A percentile compares a stretch with the other conserved stretches of the same genome.
Conservation (phyloP, 1,140 invertebrate species). For the Drosophila sucinea region DNA sequence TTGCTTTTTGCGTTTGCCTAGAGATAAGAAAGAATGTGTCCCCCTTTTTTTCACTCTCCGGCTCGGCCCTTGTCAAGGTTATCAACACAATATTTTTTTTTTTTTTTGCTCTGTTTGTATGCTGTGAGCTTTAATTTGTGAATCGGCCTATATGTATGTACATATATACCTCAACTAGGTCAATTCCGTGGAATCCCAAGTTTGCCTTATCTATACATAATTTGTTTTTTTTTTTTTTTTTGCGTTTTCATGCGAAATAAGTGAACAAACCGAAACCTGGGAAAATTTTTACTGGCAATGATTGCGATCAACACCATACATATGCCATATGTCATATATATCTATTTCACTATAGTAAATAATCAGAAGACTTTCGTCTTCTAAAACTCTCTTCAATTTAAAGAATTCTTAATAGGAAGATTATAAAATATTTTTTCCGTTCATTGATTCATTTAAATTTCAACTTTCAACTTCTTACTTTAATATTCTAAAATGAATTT, state of each 20-base stretch:
- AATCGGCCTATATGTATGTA: not conserved
- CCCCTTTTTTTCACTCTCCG: not conserved
- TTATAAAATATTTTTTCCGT: too few species aligned
- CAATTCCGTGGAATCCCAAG: conserved; percentile 1
- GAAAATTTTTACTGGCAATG: too few species aligned
- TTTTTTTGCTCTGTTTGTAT: conserved; percentile 4
- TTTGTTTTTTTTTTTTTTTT: not conserved
- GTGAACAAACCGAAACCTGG: too few species aligned
- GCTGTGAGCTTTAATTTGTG: not conserved
- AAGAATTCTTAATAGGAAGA: too few species aligned
- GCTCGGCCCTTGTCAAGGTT: conserved; percentile 27
- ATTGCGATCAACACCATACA: too few species aligned
- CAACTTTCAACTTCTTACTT: too few species aligned
- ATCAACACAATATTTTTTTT: conserved; percentile 21
- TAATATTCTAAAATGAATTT: too few species aligned
- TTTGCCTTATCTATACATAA: not conserved
- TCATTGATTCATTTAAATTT: too few species aligned
- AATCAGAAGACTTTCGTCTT: too few species aligned
- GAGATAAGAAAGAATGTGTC: conserved; percentile 35
- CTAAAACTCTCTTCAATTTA: too few species aligned
- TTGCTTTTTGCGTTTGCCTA: conserved; percentile 35
- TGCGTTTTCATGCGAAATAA: not conserved
- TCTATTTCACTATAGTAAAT: too few species aligned
- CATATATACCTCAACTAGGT: conserved; percentile 3
- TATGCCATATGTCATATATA: too few species aligned